Conservation (phyloP, 2,113 vertebrate species). For the Daubentonia madagascariensis region DNA sequence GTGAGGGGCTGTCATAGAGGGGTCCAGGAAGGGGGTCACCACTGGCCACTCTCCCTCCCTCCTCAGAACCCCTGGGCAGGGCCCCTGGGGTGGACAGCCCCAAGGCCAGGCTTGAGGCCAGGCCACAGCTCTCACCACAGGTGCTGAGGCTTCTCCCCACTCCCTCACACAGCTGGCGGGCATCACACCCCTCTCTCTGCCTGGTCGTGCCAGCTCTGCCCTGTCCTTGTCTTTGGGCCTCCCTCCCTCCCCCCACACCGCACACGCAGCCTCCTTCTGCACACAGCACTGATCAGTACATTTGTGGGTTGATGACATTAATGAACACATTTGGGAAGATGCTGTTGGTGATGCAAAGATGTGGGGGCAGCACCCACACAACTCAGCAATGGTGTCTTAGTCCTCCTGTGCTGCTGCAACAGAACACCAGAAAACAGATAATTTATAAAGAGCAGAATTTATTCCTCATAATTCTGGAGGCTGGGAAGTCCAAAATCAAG, state of each 20-base stretch:
- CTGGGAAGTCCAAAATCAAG: too few relatives aligned
- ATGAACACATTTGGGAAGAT: accelerated
- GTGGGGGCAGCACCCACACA: neutral
- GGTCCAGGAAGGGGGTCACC: neutral
- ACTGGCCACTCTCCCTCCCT: accelerated
- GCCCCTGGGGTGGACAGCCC: accelerated
- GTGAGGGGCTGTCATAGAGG: accelerated
- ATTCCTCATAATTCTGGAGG: neutral
- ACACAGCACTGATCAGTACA: accelerated
- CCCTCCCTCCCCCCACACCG: accelerated
- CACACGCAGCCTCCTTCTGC: neutral
- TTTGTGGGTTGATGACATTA: accelerated
- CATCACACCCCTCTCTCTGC: accelerated
- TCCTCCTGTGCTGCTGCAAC: accelerated
- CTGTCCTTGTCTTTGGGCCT: neutral
- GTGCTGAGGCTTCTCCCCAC: neutral
- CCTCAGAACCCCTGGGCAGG: too few relatives aligned
- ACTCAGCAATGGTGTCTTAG: accelerated
- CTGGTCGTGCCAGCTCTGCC: neutral
- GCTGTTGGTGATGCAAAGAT: too few relatives aligned
- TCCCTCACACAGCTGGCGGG: accelerated
- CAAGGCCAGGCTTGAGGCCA: neutral
- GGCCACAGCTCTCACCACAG: neutral
- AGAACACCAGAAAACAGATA: neutral
- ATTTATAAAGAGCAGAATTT: neutral